phyloP scores from a whole-genome alignment of 2,797 vertebrate species.

The Notoglanidium macrostoma region DNA sequence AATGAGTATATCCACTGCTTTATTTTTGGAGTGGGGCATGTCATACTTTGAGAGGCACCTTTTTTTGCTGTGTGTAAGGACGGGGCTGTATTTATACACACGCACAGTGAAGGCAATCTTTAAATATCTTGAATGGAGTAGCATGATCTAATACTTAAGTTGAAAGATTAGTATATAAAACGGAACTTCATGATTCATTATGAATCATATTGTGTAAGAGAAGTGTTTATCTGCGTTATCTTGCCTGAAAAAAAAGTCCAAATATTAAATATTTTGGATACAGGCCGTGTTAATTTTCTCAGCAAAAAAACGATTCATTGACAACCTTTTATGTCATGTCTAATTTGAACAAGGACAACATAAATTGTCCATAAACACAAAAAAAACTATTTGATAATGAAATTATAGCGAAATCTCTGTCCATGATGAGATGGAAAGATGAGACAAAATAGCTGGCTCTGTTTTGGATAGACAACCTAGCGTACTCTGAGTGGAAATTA shows the following conservation, averaged over 20 bases:
- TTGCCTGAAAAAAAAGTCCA: neutral
- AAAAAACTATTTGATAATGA: no score
- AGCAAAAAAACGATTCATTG: no score
- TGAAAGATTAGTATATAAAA: neutral
- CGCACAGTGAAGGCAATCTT: neutral
- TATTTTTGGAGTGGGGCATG: conserved; percentile 6
- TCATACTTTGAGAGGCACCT: neutral
- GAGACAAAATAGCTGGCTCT: no score
- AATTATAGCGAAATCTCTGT: no score
- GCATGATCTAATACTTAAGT: neutral
- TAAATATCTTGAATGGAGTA: neutral
- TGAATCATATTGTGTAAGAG: neutral
- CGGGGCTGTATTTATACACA: neutral
- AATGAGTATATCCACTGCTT: conserved; percentile 4
- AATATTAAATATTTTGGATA: no score
- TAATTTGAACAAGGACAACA: no score
- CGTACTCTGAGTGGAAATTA: no score
- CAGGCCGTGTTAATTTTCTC: no score
- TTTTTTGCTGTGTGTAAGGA: neutral
- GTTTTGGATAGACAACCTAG: no score
- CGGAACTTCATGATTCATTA: neutral
- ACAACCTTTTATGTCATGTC: no score
- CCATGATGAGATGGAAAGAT: no score
- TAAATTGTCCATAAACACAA: no score
- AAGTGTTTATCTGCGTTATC: neutral